Percentiles rank a stretch among this genome's conserved stretches.
These are phyloP conservation scores for Xiphorhynchus elegans DNA, from an alignment of 2,113 vertebrate species.

Conservation along the genomic window DNA sequence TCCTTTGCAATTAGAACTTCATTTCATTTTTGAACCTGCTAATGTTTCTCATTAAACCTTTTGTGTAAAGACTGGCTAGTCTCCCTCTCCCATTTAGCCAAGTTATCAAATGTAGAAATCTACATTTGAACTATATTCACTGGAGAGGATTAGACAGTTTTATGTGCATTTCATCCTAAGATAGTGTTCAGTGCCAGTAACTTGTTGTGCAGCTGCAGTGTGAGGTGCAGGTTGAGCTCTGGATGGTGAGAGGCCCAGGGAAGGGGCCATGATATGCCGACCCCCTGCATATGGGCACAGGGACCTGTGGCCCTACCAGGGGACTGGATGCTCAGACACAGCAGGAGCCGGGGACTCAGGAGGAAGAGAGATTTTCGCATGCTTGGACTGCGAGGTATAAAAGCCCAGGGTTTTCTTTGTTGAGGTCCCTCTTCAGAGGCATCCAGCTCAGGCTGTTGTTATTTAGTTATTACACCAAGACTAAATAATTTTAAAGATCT, in stretches of 20 bases:
- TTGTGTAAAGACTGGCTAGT: background rate
- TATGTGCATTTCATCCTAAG: background rate
- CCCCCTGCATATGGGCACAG: background rate
- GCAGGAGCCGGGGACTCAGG: background rate
- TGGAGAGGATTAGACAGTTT: background rate
- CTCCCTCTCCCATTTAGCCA: background rate
- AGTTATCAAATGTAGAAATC: background rate
- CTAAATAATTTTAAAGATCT: background rate
- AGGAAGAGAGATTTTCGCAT: background rate
- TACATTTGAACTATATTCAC: background rate
- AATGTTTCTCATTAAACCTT: background rate
- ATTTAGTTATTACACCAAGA: background rate
- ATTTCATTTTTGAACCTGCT: background rate
- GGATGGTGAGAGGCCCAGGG: background rate
- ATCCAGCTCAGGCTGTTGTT: background rate
- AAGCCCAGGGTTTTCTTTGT: background rate
- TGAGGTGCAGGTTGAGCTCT: background rate
- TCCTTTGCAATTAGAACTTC: background rate
- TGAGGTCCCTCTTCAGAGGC: accelerated
- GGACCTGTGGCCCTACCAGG: background rate
- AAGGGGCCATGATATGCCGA: background rate
- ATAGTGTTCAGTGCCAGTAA: background rate
- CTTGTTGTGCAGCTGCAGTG: background rate
- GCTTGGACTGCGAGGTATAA: background rate
- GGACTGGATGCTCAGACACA: background rate